These are phyloP conservation scores for Hypercompe scribonia DNA, from an alignment of 2,888 invertebrate species.

Conservation along the genomic window DNA sequence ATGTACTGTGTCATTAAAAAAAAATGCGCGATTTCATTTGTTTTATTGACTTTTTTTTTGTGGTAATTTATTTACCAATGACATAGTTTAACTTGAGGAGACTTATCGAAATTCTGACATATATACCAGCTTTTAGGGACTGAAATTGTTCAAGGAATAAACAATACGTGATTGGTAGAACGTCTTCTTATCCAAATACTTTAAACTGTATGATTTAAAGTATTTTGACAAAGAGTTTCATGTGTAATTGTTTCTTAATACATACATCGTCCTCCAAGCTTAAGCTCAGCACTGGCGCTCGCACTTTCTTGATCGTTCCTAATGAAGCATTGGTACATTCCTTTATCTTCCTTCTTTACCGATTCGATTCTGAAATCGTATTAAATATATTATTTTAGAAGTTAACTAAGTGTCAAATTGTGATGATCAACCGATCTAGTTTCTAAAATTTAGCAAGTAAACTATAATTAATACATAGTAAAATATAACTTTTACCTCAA, in stretches of 20 bases:
- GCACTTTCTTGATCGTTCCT: conserved; percentile 97
- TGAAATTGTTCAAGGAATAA: not conserved
- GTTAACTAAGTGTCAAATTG: not conserved
- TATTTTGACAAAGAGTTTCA: not conserved
- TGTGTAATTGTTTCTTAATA: conserved; percentile 32
- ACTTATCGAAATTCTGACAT: too few species aligned
- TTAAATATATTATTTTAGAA: not conserved
- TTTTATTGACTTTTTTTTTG: too few species aligned
- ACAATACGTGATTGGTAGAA: not conserved
- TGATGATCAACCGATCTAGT: not conserved
- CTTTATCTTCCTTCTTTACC: conserved; percentile 97
- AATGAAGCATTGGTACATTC: conserved; percentile 99
- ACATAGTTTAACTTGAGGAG: too few species aligned
- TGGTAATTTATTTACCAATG: too few species aligned
- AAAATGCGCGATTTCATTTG: too few species aligned
- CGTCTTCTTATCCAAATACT: too few species aligned
- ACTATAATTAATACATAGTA: not conserved
- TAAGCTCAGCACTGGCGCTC: conserved; percentile 96
- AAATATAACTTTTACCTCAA: conserved; percentile 77
- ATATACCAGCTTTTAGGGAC: not conserved
- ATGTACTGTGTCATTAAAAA: too few species aligned
- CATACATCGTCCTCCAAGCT: conserved; percentile 95
- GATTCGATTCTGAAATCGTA: conserved; percentile 90
- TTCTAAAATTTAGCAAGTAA: not conserved
- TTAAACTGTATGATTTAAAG: too few species aligned